Conservation (phyloP, 2,888 invertebrate genomes). For the Acrobasis suavella region DNA sequence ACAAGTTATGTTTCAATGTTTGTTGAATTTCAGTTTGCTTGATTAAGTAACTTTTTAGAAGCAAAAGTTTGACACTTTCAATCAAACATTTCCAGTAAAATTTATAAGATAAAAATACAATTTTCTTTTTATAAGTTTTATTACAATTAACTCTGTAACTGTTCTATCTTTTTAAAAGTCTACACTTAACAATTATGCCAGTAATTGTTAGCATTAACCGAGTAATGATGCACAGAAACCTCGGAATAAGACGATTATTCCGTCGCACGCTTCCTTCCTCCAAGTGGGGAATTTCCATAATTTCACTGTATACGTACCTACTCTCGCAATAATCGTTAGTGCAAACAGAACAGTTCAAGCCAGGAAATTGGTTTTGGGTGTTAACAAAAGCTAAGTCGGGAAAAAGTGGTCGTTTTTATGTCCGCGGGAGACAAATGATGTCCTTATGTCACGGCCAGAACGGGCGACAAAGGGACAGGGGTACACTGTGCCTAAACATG, state of each 20-base stretch:
- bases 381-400: constrained; percentile 40
- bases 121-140: too few relatives aligned
- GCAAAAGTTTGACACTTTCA: not conserved
- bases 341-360: constrained; percentile 12
- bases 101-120: not conserved
- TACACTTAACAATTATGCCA: not conserved
- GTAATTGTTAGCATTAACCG: constrained; percentile 1
- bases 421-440: constrained; percentile 14
- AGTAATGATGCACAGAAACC: not conserved
- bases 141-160: too few relatives aligned
- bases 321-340: constrained; percentile 13
- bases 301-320: not conserved
- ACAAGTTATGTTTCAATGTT: too few relatives aligned
- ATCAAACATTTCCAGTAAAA: too few relatives aligned
- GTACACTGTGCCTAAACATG: not conserved
- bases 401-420: constrained; percentile 47
- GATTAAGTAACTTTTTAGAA: too few relatives aligned
- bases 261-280: constrained; percentile 9
- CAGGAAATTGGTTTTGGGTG: constrained; percentile 33
- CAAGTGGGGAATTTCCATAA: constrained; percentile 15
- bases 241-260: constrained; percentile 4
- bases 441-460: constrained; percentile 11
- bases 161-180: not conserved
- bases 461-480: constrained; percentile 2
- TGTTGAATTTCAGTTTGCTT: too few relatives aligned